A percentile compares a stretch with the other conserved stretches of the same genome.
These are phyloP conservation scores for Orthosia cruda DNA, from an alignment of 2,888 invertebrate genomes.

Conservation along the genomic window DNA sequence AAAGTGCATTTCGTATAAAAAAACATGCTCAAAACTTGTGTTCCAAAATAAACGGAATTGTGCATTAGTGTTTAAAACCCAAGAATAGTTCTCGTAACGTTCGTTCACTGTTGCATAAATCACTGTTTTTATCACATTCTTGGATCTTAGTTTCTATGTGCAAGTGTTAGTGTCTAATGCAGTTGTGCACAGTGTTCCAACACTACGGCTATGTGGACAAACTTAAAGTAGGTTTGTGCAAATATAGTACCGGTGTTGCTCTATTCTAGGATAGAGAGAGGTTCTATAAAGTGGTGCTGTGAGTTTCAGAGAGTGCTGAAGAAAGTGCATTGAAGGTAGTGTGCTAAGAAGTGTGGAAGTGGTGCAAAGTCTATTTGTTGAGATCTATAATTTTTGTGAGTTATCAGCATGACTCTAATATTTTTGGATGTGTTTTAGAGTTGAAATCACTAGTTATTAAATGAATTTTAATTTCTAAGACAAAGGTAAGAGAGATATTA, in stretches of 20 bases:
- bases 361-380: conserved; percentile 87
- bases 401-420: not conserved
- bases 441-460: conserved; percentile 3
- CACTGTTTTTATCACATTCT: conserved; percentile 77
- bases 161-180: conserved; percentile 86
- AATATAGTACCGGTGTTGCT: conserved; percentile 82
- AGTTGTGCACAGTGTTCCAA: conserved; percentile 84
- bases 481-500: not conserved
- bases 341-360: conserved; percentile 90
- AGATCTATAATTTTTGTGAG: conserved; percentile 84
- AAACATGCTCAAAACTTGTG: conserved; percentile 73
- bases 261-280: conserved; percentile 89
- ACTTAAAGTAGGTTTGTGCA: conserved; percentile 87
- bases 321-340: conserved; percentile 88
- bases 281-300: conserved; percentile 82
- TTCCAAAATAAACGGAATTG: conserved; percentile 59
- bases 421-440: not conserved
- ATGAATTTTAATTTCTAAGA: conserved; percentile 12
- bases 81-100: conserved; percentile 70
- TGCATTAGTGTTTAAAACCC: conserved; percentile 73
- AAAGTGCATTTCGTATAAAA: conserved; percentile 69
- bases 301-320: conserved; percentile 85
- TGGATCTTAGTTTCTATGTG: conserved; percentile 84
- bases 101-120: conserved; percentile 61
- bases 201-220: conserved; percentile 87